Conservation (phyloP, 2,797 vertebrate genomes). For the Jordanella pulchra region DNA sequence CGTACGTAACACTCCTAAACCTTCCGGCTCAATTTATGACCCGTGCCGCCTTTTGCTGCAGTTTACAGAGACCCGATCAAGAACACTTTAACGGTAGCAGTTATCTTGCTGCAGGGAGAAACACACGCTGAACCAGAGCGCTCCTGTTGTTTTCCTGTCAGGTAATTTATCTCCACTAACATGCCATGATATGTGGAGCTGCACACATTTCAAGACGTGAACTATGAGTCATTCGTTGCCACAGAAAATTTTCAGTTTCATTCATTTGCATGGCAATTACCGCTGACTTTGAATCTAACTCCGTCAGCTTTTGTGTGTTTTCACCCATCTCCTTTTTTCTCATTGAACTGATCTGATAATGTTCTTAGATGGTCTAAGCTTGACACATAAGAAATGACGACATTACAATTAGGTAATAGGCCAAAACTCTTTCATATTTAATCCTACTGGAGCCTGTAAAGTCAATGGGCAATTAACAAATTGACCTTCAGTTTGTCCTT, state of each 20-base stretch:
- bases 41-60: constrained; percentile 42
- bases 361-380: constrained; percentile 44
- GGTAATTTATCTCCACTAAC: constrained; percentile 44
- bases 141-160: constrained; percentile 56
- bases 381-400: constrained; percentile 48
- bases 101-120: constrained; percentile 56
- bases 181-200: constrained; percentile 25
- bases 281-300: constrained; percentile 24
- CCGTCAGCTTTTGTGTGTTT: constrained; percentile 39
- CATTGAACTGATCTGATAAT: constrained; percentile 32
- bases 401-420: constrained; percentile 39
- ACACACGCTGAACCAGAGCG: constrained; percentile 52
- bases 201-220: constrained; percentile 38
- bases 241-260: constrained; percentile 35
- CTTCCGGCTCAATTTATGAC: constrained; percentile 40
- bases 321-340: constrained; percentile 34
- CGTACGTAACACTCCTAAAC: constrained; percentile 21
- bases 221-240: constrained; percentile 36
- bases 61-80: constrained; percentile 46
- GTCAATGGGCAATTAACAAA: constrained; percentile 20
- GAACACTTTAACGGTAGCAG: constrained; percentile 42
- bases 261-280: constrained; percentile 49
- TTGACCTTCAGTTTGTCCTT: constrained; percentile 45
- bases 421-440: constrained; percentile 25
- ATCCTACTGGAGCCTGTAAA: constrained; percentile 22